Conservation (phyloP, 2,888 invertebrate species). For the Leptarthrus brevirostris region DNA sequence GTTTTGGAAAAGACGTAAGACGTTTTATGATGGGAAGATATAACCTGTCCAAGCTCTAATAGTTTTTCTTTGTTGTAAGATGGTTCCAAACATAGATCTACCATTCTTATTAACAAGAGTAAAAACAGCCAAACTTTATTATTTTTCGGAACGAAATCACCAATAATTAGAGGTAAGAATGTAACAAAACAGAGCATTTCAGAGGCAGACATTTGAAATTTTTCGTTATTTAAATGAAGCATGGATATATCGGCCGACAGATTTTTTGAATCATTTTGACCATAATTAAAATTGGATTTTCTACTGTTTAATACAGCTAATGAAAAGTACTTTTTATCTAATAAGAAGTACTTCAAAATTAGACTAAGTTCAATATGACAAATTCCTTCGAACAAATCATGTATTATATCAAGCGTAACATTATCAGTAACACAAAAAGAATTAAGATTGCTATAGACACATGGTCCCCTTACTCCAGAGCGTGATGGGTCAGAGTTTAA, state of each 20-base stretch:
- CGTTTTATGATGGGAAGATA: conserved; percentile 32
- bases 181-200: conserved; percentile 53
- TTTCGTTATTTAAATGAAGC: conserved; percentile 46
- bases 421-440: conserved; percentile 3
- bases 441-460: background rate
- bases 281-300: conserved; percentile 39
- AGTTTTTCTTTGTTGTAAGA: background rate
- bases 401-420: conserved; percentile 29
- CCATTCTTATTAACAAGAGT: conserved; percentile 47
- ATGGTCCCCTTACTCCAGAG: background rate
- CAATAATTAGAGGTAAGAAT: conserved; percentile 53
- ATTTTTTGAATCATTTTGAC: conserved; percentile 28
- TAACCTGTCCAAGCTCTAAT: background rate
- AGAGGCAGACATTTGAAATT: conserved; percentile 52
- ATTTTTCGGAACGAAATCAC: conserved; percentile 52
- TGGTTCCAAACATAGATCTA: conserved; percentile 39
- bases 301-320: conserved; percentile 34
- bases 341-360: background rate
- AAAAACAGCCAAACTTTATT: conserved; percentile 53
- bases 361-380: conserved; percentile 34
- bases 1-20: conserved; percentile 45
- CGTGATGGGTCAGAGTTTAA: background rate
- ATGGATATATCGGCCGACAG: conserved; percentile 35
- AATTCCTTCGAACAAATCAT: conserved; percentile 47
- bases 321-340: background rate